Conservation (phyloP, 2,797 vertebrate species). For the Alouatta caraya region DNA sequence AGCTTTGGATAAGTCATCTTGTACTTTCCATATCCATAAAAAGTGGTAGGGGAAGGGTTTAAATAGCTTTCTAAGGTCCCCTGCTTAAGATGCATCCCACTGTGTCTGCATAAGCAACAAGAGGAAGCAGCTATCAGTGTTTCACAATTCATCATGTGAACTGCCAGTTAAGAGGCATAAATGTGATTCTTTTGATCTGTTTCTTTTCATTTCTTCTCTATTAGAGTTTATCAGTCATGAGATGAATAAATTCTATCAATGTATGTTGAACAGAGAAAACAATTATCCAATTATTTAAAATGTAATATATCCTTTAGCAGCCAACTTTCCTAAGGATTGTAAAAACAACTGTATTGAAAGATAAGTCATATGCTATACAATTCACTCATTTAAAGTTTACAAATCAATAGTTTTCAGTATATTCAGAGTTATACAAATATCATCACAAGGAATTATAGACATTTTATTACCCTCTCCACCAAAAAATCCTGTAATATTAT, state of each 20-base stretch:
- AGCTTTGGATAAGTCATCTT: neutral
- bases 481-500: neutral
- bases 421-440: neutral
- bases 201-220: neutral
- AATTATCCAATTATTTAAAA: neutral
- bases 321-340: neutral
- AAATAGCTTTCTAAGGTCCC: neutral
- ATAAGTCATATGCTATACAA: neutral
- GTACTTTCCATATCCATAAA: neutral
- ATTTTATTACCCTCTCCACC: neutral
- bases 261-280: neutral
- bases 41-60: neutral
- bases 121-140: neutral
- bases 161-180: neutral
- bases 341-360: neutral
- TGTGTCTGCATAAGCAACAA: neutral
- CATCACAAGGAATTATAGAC: neutral
- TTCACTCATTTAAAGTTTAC: neutral
- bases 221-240: neutral
- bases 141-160: neutral
- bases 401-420: neutral
- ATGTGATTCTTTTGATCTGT: neutral
- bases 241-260: neutral
- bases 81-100: neutral
- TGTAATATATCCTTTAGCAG: neutral